phyloP scores from a whole-genome alignment of 1,140 invertebrate genomes.

The Drosophila bipectinata region DNA sequence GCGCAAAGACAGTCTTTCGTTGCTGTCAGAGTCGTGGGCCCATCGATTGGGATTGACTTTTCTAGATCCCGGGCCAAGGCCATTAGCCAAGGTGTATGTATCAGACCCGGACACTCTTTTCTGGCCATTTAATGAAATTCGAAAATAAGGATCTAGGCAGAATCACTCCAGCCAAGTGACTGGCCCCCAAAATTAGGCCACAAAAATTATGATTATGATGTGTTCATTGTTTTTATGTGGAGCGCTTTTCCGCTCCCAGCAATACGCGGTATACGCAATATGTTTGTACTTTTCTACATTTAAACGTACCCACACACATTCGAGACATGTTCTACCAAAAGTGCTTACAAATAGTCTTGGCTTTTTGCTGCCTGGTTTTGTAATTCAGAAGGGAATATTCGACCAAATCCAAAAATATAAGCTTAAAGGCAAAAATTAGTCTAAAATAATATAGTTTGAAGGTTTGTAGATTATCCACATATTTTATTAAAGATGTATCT shows the following conservation, averaged over 20 bases:
- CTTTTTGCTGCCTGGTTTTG: slow-evolving; percentile 2
- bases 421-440: not conserved
- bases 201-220: slow-evolving; percentile 79
- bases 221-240: slow-evolving; percentile 78
- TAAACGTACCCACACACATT: slow-evolving; percentile 5
- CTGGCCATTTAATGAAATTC: slow-evolving; percentile 27
- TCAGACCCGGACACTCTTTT: not conserved
- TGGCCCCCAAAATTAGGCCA: slow-evolving; percentile 69
- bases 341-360: slow-evolving; percentile 57
- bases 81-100: not conserved
- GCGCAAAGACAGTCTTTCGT: slow-evolving; percentile 49
- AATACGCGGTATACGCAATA: slow-evolving; percentile 43
- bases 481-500: not conserved
- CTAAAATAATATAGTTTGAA: not conserved
- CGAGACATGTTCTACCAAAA: slow-evolving; percentile 54
- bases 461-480: not conserved
- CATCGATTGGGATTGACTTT: slow-evolving; percentile 36
- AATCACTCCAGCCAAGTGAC: slow-evolving; percentile 23
- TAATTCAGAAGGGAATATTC: not conserved
- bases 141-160: slow-evolving; percentile 21
- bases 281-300: not conserved
- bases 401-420: not conserved
- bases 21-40: slow-evolving; percentile 32
- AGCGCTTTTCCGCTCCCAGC: slow-evolving; percentile 47
- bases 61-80: slow-evolving; percentile 23